Evolutionary conservation across 2,888 invertebrate genomes (phyloP).

Genomic region (Chymomyza amoena): DNA sequence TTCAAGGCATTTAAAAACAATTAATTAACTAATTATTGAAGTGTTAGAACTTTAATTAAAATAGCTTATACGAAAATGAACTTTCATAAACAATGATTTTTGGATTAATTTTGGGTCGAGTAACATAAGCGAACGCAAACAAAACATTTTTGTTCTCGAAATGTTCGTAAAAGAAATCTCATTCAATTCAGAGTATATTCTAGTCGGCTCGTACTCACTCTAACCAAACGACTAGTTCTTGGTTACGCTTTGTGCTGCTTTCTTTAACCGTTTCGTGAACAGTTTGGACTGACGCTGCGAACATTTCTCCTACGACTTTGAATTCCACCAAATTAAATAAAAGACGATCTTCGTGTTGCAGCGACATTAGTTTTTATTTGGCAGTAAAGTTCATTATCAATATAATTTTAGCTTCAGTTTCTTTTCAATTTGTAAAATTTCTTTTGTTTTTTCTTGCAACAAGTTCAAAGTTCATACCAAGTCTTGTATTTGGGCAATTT

Average conservation of each 20-base stretch:
- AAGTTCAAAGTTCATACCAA: conserved; percentile 26
- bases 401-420: conserved; percentile 8
- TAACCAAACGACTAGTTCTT: too few species aligned
- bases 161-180: too few species aligned
- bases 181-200: background rate
- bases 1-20: too few species aligned
- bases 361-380: conserved; percentile 55
- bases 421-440: conserved; percentile 50
- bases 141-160: too few species aligned
- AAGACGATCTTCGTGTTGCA: conserved; percentile 45
- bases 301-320: conserved; percentile 46
- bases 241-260: background rate
- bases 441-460: background rate
- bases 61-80: too few species aligned
- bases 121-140: too few species aligned
- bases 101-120: too few species aligned
- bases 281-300: conserved; percentile 60
- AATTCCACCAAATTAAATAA: background rate
- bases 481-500: conserved; percentile 40
- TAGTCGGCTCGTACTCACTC: background rate
- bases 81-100: too few species aligned
- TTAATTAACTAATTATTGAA: too few species aligned
- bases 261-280: conserved; percentile 51
- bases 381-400: conserved; percentile 54
- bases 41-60: too few species aligned